Evolutionary conservation across 1,140 invertebrate species (phyloP).

Genomic region (Leptopilina clavipes): DNA sequence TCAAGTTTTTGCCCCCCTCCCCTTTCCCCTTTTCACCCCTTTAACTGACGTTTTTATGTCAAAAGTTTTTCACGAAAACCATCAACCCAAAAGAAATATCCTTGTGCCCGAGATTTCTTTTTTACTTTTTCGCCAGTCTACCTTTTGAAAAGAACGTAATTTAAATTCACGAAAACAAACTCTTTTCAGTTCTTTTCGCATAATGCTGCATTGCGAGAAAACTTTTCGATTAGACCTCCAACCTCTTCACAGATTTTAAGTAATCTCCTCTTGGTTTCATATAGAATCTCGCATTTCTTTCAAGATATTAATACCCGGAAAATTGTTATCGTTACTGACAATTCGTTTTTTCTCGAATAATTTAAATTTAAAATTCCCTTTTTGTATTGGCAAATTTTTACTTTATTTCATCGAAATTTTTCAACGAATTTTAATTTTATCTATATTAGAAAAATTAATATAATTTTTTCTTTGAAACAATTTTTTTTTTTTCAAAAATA

Average conservation of each 20-base stretch:
- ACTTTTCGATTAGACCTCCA: constrained; percentile 29
- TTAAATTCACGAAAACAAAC: constrained; percentile 34
- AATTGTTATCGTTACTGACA: neutral
- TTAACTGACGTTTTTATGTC: constrained; percentile 17
- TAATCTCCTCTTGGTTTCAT: constrained; percentile 14
- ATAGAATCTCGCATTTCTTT: neutral
- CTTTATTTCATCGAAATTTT: neutral
- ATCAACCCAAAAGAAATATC: neutral
- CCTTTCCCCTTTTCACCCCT: neutral
- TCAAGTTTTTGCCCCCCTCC: neutral
- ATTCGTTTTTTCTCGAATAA: neutral
- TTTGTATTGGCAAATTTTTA: neutral
- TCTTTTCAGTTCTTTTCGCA: constrained; percentile 31
- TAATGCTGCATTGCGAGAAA: constrained; percentile 27
- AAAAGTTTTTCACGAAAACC: constrained; percentile 16
- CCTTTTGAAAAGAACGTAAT: constrained; percentile 15
- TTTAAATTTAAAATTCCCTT: neutral
- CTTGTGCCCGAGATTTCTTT: constrained; percentile 19
- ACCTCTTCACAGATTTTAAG: constrained; percentile 28
- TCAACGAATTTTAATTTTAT: neutral
- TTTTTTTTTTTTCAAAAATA: too few species aligned
- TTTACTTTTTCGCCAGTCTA: neutral
- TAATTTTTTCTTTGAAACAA: too few species aligned
- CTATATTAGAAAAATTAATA: too few species aligned
- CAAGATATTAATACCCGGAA: constrained; percentile 3